These are phyloP conservation scores for Petroica traversi DNA, from an alignment of 2,113 vertebrate species.

Conservation along the genomic window DNA sequence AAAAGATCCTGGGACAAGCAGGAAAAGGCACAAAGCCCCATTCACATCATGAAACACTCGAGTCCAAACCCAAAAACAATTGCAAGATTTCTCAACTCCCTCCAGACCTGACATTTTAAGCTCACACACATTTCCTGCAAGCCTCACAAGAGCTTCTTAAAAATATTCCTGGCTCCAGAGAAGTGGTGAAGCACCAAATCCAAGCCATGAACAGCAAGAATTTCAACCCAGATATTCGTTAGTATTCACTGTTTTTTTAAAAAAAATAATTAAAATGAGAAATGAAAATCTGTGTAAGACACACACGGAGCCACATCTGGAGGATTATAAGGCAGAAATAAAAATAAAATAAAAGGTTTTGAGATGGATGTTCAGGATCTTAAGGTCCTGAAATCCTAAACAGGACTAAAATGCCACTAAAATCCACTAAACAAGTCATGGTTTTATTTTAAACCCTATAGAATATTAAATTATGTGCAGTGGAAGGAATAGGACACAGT, in stretches of 20 bases:
- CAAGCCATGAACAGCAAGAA: slow-evolving; percentile 8
- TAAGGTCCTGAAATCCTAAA: slow-evolving; percentile 30
- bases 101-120: slow-evolving; percentile 37
- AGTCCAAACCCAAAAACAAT: neutral
- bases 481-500: slow-evolving; percentile 39
- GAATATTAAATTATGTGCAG: slow-evolving; percentile 25
- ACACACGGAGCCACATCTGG: slow-evolving; percentile 29
- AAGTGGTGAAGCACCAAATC: slow-evolving; percentile 15
- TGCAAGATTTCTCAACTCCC: slow-evolving; percentile 10
- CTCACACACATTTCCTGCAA: slow-evolving; percentile 7
- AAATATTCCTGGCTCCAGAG: neutral
- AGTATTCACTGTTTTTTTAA: neutral
- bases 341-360: too few relatives aligned
- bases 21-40: neutral
- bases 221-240: neutral
- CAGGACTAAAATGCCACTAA: neutral
- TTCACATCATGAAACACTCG: neutral
- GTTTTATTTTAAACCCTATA: slow-evolving; percentile 54
- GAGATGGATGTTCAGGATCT: slow-evolving; percentile 42
- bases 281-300: slow-evolving; percentile 7
- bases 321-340: slow-evolving; percentile 15
- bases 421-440: neutral
- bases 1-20: slow-evolving; percentile 20
- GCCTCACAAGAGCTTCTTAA: neutral
- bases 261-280: neutral